These are phyloP conservation scores for Cryptoprocta ferox DNA, from an alignment of 2,797 vertebrate species.

Conservation along the genomic window DNA sequence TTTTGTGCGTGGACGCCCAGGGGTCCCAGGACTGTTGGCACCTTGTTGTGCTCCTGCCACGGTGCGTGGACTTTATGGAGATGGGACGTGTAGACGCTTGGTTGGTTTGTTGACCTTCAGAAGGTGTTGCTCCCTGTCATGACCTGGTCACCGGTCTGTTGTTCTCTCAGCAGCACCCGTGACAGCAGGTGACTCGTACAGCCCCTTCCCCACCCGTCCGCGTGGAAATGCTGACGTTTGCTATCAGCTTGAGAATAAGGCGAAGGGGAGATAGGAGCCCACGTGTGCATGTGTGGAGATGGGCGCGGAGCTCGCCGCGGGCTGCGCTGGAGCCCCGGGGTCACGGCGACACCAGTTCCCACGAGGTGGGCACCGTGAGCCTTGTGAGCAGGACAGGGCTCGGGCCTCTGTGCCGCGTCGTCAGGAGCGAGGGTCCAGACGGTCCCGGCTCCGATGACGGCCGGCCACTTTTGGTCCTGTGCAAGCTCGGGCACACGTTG, in stretches of 20 bases:
- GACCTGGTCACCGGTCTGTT: neutral
- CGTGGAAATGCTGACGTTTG: neutral
- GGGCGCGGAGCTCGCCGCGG: neutral
- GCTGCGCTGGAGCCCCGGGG: neutral
- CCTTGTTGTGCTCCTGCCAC: neutral
- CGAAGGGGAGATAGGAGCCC: neutral
- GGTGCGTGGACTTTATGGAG: neutral
- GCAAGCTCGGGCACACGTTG: neutral
- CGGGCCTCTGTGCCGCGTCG: neutral
- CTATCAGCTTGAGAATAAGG: neutral
- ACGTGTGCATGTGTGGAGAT: rapidly evolving
- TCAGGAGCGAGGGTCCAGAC: neutral
- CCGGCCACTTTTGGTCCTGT: neutral
- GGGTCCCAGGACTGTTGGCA: neutral
- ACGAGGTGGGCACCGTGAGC: neutral
- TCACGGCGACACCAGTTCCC: neutral
- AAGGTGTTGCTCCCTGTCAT: neutral
- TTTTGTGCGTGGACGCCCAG: neutral
- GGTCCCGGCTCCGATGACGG: rapidly evolving
- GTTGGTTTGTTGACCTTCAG: neutral
- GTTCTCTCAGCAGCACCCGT: neutral
- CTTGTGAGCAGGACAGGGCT: too few species aligned
- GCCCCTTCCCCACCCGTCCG: neutral
- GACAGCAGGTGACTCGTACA: neutral
- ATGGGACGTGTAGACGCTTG: neutral